Evolutionary conservation across 2,888 invertebrate species (phyloP).

Genomic region (Tolmerus cingulatus): DNA sequence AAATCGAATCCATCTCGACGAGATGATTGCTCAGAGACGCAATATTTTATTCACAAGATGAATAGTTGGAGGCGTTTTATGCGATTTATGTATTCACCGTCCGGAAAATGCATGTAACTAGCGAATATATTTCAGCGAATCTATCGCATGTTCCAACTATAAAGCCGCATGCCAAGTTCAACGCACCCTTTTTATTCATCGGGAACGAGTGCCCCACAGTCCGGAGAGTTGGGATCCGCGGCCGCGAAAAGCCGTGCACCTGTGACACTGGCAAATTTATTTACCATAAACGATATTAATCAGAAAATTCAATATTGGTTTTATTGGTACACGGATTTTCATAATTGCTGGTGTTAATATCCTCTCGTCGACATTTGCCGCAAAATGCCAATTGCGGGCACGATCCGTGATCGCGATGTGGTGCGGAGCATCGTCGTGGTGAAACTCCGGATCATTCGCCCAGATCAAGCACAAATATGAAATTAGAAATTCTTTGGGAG

Average conservation of each 20-base stretch:
- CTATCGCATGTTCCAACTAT: neutral
- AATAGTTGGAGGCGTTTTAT: slow-evolving; percentile 40
- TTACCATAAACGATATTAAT: slow-evolving; percentile 16
- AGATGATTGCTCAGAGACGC: slow-evolving; percentile 26
- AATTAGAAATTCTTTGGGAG: slow-evolving; percentile 22
- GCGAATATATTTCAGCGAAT: slow-evolving; percentile 13
- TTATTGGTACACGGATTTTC: slow-evolving; percentile 21
- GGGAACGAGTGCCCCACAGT: neutral
- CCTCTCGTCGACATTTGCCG: neutral
- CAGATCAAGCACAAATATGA: slow-evolving; percentile 7
- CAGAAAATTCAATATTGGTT: slow-evolving; percentile 18
- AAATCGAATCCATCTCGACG: slow-evolving; percentile 12
- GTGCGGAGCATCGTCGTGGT: neutral
- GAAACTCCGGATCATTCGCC: neutral
- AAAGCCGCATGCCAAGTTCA: slow-evolving; percentile 16
- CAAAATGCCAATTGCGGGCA: slow-evolving; percentile 9
- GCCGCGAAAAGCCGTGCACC: neutral
- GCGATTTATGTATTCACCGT: slow-evolving; percentile 24
- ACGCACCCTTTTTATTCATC: neutral
- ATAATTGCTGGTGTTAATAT: slow-evolving; percentile 21
- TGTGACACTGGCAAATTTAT: slow-evolving; percentile 34
- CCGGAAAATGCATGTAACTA: slow-evolving; percentile 25
- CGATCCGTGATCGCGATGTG: neutral
- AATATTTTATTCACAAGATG: slow-evolving; percentile 28
- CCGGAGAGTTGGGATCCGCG: neutral